Evolutionary conservation across 2,113 vertebrate genomes (phyloP).

Genomic region (Sinocyclocheilus maitianheensis): DNA sequence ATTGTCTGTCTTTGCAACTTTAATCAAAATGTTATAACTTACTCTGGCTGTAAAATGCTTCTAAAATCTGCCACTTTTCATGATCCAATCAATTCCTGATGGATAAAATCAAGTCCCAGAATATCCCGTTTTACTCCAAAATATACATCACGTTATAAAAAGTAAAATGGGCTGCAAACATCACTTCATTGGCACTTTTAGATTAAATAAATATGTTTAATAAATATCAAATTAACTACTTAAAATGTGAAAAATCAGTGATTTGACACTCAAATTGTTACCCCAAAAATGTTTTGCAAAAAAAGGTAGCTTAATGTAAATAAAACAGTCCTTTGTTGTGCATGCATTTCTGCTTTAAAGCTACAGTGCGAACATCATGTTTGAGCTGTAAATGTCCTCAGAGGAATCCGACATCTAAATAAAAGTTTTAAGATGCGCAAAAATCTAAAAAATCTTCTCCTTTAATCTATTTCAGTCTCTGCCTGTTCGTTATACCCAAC

Average conservation of each 20-base stretch:
- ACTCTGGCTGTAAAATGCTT: background rate
- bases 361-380: background rate
- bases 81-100: background rate
- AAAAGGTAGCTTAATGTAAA: background rate
- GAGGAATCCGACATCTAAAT: background rate
- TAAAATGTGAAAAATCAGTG: background rate
- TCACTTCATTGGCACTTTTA: background rate
- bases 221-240: background rate
- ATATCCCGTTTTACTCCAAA: background rate
- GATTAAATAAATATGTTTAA: too few species aligned
- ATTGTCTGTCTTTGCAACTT: background rate
- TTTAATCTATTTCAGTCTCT: slow-evolving; percentile 25
- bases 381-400: background rate
- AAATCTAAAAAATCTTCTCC: background rate
- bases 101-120: background rate
- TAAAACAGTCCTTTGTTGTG: background rate
- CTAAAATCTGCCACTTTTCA: background rate
- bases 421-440: background rate
- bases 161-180: background rate
- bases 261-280: background rate
- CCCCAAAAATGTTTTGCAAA: background rate
- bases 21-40: background rate
- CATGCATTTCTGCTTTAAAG: background rate
- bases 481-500: background rate
- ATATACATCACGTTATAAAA: background rate